Evolutionary conservation across 2,888 invertebrate species (phyloP).

Genomic region (Aplocera efformata): DNA sequence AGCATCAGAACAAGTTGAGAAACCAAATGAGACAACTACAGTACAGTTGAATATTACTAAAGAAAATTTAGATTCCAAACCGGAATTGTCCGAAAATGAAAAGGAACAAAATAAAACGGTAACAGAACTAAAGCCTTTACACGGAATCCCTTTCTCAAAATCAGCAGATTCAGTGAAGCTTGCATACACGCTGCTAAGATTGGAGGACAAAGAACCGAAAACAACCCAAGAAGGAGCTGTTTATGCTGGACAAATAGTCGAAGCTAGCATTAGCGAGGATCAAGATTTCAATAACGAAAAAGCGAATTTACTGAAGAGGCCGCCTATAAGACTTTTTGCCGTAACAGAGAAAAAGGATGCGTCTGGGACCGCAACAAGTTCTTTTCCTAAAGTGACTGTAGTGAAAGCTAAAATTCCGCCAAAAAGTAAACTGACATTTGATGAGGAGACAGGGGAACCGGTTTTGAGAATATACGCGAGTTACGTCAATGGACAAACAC

Average conservation of each 20-base stretch:
- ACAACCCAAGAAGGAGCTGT: slow-evolving; percentile 56
- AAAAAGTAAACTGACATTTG: slow-evolving; percentile 66
- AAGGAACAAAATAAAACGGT: slow-evolving; percentile 36
- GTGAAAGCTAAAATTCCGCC: slow-evolving; percentile 69
- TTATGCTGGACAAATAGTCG: slow-evolving; percentile 68
- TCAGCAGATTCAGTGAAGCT: slow-evolving; percentile 59
- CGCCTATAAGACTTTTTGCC: slow-evolving; percentile 57
- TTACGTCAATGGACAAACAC: slow-evolving; percentile 56
- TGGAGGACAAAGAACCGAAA: slow-evolving; percentile 53
- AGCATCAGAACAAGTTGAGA: slow-evolving; percentile 79
- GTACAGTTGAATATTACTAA: slow-evolving; percentile 39
- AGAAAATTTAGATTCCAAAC: slow-evolving; percentile 45
- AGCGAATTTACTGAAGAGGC: slow-evolving; percentile 48
- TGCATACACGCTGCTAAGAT: slow-evolving; percentile 60
- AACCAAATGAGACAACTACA: slow-evolving; percentile 66
- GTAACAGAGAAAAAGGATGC: slow-evolving; percentile 49
- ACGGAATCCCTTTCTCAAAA: slow-evolving; percentile 61
- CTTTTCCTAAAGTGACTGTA: slow-evolving; percentile 43
- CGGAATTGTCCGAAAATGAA: slow-evolving; percentile 48
- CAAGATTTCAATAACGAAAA: slow-evolving; percentile 65
- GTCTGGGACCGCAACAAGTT: slow-evolving; percentile 31
- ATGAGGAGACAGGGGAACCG: slow-evolving; percentile 70
- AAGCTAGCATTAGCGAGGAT: slow-evolving; percentile 67
- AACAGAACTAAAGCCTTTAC: slow-evolving; percentile 51
- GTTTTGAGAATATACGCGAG: slow-evolving; percentile 79